Base-by-base conservation (phyloP, 2,113 vertebrate genomes). In the Tragelaphus imberbis region DNA sequence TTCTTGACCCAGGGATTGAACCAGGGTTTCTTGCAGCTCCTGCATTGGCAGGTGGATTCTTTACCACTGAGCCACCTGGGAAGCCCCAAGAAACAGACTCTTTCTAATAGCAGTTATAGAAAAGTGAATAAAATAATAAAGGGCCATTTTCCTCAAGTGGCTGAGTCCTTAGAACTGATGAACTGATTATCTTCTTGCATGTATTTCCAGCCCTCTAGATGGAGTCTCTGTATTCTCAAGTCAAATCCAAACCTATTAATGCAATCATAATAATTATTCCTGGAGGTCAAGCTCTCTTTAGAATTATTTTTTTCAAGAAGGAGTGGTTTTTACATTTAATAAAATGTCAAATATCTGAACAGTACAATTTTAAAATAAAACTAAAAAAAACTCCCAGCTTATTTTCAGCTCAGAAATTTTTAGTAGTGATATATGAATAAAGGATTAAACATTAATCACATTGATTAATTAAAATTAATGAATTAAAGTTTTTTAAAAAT, bases 341-440 rank as follows among this genome's bases (percentile, higher is more conserved):
- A 96, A 89, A 93, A 56, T 77, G 49, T 85, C 28, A 95, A 77
- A 82, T 79, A 91, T 71, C 81, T 30, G 86, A 96, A 47, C 14
- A 36, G 15, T 77, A 3, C 17, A 61, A n/a, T 91, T 81, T 97
- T 80, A 63, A 92, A 79, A 58, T 51, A 82, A 63, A 80, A 27
- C 5, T 59, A 51, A 44, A 85, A 51, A 49, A 51, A 7, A 88
- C 7, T 44, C 49, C 16, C 0, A 30, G 19, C n/a, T 88, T 79
- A 68, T 21, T 77, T 21, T 81, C 19, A 90, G 16, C 21, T 91
- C 40, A 58, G 28, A 88, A 94, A 84, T 88, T 15, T 84, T 95
- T 65, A 81, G 49, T 84, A 91, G 30, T 4, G 44, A 88, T 85
- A 79, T 3, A 55, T 19, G 6, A 80, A 17, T 61, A 55, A 61